Base-by-base conservation (phyloP, 2,797 vertebrate species). In the Phoxinus dragarum region DNA sequence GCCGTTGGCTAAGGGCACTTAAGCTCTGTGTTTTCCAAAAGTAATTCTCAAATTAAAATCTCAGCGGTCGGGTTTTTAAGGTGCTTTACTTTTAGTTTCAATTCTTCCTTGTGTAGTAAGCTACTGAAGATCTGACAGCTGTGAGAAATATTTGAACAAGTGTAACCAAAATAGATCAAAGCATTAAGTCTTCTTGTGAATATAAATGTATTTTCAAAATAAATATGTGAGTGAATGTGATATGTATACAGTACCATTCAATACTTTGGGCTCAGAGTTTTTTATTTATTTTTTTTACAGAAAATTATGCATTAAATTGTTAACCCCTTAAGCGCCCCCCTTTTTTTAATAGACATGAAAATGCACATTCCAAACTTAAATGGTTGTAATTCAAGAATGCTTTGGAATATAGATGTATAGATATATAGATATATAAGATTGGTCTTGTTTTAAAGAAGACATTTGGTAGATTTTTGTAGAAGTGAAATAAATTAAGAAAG, bases 21-120 rank as follows among this genome's bases (percentile, higher is more conserved):
- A 68, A 81, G 79, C 40, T 1, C 49, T 19, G 61, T 27, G 6
- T 67, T 88, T 80, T 61, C 40, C 38, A 66, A 66, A 81, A 73
- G 69, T 71, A 64, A 68, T 64, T 61, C 27, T 52, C 17, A 68
- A 82, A 61, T 76, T 56, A 49, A 78, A 56, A 69, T 69, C 36
- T 84, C 49, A 56, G 27, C 47, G 14, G 14, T 5, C 0, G 47
- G 47, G 4, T 16, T 49, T 49, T 5, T 49, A 14, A 31, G 79
- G 31, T 19, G 47, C 61, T 78, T 79, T 40, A 78, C 36, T 56
- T 71, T 78, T 44, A 34, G 36, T 42, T 54, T 67, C 31, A 67
- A 27, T 77, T 11, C 42, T 76, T 69, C 17, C 49, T 59, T 54
- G 69, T 61, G 38, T 83, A 64, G 11, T 36, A 11, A 64, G 31